Percentiles rank a stretch among this genome's conserved stretches.
These are phyloP conservation scores for Trogon surrucura DNA, from an alignment of 2,113 vertebrate species.

Conservation along the genomic window DNA sequence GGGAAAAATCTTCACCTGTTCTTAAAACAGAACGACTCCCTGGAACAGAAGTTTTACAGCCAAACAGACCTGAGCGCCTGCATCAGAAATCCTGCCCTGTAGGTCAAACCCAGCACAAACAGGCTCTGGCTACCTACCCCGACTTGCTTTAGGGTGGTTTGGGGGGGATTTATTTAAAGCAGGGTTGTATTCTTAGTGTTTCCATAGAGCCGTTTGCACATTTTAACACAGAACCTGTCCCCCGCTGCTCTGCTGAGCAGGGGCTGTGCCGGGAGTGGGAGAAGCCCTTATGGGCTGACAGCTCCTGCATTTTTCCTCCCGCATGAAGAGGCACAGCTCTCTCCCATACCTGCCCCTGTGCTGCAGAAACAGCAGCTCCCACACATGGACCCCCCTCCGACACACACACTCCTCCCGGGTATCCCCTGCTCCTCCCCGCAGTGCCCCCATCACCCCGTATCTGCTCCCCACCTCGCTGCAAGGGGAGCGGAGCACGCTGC, in stretches of 20 bases:
- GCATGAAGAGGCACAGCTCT: not conserved
- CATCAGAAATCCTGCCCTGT: not conserved
- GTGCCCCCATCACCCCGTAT: not conserved
- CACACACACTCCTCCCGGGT: not conserved
- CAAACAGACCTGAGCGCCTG: not conserved
- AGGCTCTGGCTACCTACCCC: not conserved
- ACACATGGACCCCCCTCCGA: no score
- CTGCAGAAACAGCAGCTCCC: not conserved
- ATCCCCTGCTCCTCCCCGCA: not conserved
- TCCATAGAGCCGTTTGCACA: not conserved
- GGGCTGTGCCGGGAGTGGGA: not conserved
- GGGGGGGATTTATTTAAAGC: not conserved
- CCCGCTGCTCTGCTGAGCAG: not conserved
- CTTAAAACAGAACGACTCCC: accelerated
- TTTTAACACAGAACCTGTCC: not conserved
- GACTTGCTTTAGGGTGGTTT: not conserved
- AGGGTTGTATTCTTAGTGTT: not conserved
- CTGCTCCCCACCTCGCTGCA: accelerated
- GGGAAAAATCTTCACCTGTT: not conserved
- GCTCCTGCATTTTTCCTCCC: not conserved
- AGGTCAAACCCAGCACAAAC: accelerated
- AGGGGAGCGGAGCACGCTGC: accelerated
- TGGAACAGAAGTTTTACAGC: not conserved
- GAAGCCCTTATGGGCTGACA: accelerated
- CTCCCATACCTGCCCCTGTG: accelerated